Percentiles rank a stretch among this genome's conserved stretches.
Evolutionary conservation across 2,888 invertebrate species (phyloP).

Genomic region (Agriopis aurantiaria): DNA sequence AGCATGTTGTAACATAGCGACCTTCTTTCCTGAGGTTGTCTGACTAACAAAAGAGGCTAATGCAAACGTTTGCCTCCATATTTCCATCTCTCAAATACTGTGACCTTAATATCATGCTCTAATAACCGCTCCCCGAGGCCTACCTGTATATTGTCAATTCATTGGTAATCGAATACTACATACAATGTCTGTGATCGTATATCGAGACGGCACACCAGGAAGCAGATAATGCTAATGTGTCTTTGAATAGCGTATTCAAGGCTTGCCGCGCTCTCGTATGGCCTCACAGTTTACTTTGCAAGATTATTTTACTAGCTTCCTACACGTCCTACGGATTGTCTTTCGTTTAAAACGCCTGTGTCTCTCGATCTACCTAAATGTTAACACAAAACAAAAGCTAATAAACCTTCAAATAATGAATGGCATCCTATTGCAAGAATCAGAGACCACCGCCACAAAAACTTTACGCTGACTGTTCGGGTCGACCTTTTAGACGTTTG

Average conservation of each 20-base stretch:
- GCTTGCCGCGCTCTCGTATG: conserved; percentile 76
- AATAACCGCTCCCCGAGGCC: conserved; percentile 68
- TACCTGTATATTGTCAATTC: conserved; percentile 60
- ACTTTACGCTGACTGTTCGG: conserved; percentile 50
- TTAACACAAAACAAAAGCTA: conserved; percentile 46
- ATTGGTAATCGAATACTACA: conserved; percentile 60
- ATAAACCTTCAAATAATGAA: conserved; percentile 45
- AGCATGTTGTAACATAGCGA: conserved; percentile 80
- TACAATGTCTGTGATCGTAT: conserved; percentile 67
- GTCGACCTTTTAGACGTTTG: conserved; percentile 60
- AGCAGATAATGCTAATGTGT: conserved; percentile 81
- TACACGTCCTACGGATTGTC: conserved; percentile 58
- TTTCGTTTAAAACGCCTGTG: conserved; percentile 43
- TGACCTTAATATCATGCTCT: conserved; percentile 80
- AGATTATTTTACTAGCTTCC: conserved; percentile 64
- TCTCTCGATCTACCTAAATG: conserved; percentile 38
- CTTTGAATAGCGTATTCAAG: conserved; percentile 84
- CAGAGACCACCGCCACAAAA: conserved; percentile 31
- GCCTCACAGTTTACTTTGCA: conserved; percentile 76
- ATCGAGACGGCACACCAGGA: conserved; percentile 76
- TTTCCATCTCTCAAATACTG: conserved; percentile 70
- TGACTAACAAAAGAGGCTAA: conserved; percentile 80
- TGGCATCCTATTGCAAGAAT: conserved; percentile 39
- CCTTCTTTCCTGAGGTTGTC: conserved; percentile 79
- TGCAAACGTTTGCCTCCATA: conserved; percentile 68